Percentiles rank a stretch among this genome's conserved stretches.
These are phyloP conservation scores for Remorina albescens DNA, from an alignment of 2,797 vertebrate species.

Conservation along the genomic window DNA sequence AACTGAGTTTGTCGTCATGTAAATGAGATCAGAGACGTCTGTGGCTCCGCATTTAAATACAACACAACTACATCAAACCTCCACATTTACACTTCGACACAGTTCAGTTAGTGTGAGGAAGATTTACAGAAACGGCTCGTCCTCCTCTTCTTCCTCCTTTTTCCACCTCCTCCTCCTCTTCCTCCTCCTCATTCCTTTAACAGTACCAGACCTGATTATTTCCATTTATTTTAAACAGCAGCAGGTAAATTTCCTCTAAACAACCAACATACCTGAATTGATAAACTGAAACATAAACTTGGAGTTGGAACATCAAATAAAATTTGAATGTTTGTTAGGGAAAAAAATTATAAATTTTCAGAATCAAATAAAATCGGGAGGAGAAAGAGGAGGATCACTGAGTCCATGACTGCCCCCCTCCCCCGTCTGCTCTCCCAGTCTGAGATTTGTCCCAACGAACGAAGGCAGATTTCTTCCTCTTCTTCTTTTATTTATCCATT, in stretches of 20 bases:
- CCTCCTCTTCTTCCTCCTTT: not conserved
- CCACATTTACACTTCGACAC: not conserved
- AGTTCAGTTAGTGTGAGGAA: not conserved
- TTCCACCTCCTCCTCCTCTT: not conserved
- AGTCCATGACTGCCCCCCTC: not conserved
- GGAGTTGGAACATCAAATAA: not conserved
- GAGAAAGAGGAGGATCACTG: not conserved
- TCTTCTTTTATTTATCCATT: constrained; percentile 27
- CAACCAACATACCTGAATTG: too few species aligned
- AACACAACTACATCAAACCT: not conserved
- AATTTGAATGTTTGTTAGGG: not conserved
- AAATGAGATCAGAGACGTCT: constrained; percentile 33
- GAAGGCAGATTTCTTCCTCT: constrained; percentile 16
- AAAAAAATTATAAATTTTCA: not conserved
- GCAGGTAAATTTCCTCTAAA: too few species aligned
- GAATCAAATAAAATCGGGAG: not conserved
- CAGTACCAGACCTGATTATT: not conserved
- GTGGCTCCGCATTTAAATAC: constrained; percentile 12
- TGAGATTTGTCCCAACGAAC: constrained; percentile 63
- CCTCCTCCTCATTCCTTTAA: too few species aligned
- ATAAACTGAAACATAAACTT: not conserved
- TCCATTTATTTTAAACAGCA: too few species aligned
- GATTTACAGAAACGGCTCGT: not conserved
- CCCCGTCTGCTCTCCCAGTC: not conserved
- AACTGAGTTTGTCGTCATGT: constrained; percentile 35